Conservation (phyloP, 2,797 vertebrate species). For the Rousettus madagascariensis region DNA sequence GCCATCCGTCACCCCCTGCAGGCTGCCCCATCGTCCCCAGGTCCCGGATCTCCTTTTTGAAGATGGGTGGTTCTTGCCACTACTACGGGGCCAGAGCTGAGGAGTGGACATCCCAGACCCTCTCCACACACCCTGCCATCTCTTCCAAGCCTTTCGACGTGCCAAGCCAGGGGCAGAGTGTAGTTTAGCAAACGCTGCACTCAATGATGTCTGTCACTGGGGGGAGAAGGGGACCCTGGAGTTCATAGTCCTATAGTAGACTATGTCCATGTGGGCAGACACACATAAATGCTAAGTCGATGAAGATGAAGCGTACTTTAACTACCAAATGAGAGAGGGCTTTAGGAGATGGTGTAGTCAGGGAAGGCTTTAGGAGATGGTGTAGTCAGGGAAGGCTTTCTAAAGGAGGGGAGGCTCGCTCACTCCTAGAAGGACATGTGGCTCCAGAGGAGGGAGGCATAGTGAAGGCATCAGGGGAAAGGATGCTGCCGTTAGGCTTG, state of each 20-base stretch:
- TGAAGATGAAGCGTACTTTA: neutral
- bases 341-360: neutral
- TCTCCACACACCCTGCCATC: neutral
- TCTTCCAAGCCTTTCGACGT: neutral
- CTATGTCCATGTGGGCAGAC: neutral
- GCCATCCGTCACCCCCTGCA: neutral
- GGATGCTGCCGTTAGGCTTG: neutral
- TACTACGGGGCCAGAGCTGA: rapidly evolving
- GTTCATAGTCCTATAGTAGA: neutral
- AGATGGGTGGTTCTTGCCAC: neutral
- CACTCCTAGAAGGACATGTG: neutral
- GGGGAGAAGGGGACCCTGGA: neutral
- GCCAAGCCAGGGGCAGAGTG: neutral
- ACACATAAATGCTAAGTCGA: neutral
- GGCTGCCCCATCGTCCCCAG: neutral
- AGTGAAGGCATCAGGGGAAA: neutral
- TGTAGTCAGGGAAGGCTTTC: neutral
- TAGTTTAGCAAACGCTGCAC: neutral
- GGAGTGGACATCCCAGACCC: neutral
- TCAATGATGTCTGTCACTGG: neutral
- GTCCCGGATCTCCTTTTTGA: neutral
- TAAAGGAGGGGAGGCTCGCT: neutral
- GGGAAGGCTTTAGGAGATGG: neutral
- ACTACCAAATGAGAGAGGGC: neutral
- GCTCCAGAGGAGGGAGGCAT: neutral